A percentile compares a stretch with the other conserved stretches of the same genome.
phyloP scores from a whole-genome alignment of 2,113 vertebrate species.

The Lethenteron reissneri region DNA sequence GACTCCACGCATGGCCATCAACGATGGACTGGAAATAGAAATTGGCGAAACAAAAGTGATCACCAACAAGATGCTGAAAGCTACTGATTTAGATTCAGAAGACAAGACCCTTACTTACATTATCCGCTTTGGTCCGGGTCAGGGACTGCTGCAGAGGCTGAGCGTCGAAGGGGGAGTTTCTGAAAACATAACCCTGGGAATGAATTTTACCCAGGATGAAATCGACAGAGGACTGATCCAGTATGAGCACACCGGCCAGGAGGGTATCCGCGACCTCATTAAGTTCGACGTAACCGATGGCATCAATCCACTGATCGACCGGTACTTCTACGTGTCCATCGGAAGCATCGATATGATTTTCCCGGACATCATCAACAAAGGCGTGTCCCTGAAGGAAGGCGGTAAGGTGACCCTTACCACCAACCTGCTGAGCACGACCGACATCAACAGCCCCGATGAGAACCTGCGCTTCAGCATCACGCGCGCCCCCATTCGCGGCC shows the following conservation, averaged over 20 bases:
- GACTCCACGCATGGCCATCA: slow-evolving; percentile 73
- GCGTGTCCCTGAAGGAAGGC: slow-evolving; percentile 73
- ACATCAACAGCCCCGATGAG: slow-evolving; percentile 82
- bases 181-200: slow-evolving; percentile 57
- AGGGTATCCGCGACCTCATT: slow-evolving; percentile 63
- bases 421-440: slow-evolving; percentile 76
- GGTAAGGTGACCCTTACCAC: slow-evolving; percentile 68
- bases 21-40: slow-evolving; percentile 70
- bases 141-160: slow-evolving; percentile 42
- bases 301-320: slow-evolving; percentile 64
- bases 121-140: slow-evolving; percentile 46
- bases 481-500: slow-evolving; percentile 51
- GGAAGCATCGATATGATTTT: slow-evolving; percentile 64
- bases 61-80: slow-evolving; percentile 45
- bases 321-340: slow-evolving; percentile 73
- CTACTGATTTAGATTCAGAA: slow-evolving; percentile 75
- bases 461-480: slow-evolving; percentile 75
- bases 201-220: slow-evolving; percentile 85
- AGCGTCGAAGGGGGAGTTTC: slow-evolving; percentile 10
- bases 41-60: slow-evolving; percentile 51
- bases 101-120: slow-evolving; percentile 49
- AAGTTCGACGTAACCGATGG: slow-evolving; percentile 92
- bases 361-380: slow-evolving; percentile 70
- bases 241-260: slow-evolving; percentile 52
- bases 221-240: slow-evolving; percentile 47